phyloP scores from a whole-genome alignment of 2,797 vertebrate species.

The Sus cebifrons region DNA sequence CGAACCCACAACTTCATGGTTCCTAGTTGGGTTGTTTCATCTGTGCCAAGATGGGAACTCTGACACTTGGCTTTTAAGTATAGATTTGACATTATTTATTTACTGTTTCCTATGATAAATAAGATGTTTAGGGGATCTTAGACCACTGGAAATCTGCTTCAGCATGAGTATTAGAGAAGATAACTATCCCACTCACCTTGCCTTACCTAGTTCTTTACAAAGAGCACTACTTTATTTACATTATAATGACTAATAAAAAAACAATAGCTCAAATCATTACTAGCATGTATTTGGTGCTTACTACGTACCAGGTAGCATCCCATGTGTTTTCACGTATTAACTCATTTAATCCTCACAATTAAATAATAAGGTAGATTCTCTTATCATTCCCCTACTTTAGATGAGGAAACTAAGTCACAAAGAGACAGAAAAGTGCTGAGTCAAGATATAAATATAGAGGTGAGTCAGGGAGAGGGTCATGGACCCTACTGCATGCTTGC shows the following conservation, averaged over 20 bases:
- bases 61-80: background rate
- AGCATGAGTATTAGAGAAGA: background rate
- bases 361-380: background rate
- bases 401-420: slow-evolving; percentile 25
- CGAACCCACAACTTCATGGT: no score
- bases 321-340: background rate
- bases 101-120: background rate
- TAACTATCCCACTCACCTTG: background rate
- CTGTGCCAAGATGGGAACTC: no score
- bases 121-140: background rate
- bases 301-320: background rate
- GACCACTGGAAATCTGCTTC: background rate
- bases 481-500: no score
- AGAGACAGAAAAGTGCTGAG: background rate
- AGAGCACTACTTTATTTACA: slow-evolving; percentile 29
- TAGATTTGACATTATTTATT: slow-evolving; percentile 8
- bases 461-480: no score
- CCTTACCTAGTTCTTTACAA: slow-evolving; percentile 36
- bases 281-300: background rate
- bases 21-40: no score
- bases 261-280: background rate
- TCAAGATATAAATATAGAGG: slow-evolving; percentile 23
- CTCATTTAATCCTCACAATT: slow-evolving; percentile 46
- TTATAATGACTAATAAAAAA: slow-evolving; percentile 53
- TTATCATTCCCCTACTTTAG: slow-evolving; percentile 7